phyloP scores from a whole-genome alignment of 2,888 invertebrate species.

The Epirrhoe alternata region DNA sequence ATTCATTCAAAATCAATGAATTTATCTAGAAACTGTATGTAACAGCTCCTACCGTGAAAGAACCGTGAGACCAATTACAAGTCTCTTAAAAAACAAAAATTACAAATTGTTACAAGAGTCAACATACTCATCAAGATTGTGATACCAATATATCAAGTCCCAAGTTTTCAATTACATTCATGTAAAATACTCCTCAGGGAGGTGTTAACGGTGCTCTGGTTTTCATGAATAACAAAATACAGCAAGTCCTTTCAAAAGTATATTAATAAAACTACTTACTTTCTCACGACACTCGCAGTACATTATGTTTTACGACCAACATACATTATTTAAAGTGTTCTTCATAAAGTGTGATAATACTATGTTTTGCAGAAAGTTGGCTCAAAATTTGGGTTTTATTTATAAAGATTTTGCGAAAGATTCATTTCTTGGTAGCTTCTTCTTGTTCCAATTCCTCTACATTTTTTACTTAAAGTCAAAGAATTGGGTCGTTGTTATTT shows the following conservation, averaged over 20 bases:
- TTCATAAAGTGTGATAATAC: conserved; percentile 29
- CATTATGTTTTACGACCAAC: conserved; percentile 31
- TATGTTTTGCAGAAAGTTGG: conserved; percentile 24
- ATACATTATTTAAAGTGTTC: conserved; percentile 35
- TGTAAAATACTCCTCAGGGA: conserved; percentile 20
- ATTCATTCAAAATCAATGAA: too few relatives aligned
- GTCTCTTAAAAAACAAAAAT: not conserved
- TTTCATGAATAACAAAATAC: conserved; percentile 33
- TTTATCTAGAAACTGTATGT: too few relatives aligned
- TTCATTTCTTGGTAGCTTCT: not conserved
- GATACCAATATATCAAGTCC: not conserved
- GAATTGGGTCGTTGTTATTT: too few relatives aligned
- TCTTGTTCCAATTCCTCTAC: not conserved
- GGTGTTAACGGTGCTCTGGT: conserved; percentile 22
- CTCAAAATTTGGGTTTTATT: conserved; percentile 19
- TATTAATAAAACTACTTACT: conserved; percentile 37
- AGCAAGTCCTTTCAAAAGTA: conserved; percentile 27
- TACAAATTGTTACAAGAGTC: not conserved
- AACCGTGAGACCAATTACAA: too few relatives aligned
- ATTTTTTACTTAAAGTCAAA: too few relatives aligned
- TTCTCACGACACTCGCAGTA: conserved; percentile 26
- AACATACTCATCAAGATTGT: too few relatives aligned
- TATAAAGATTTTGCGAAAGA: conserved; percentile 7
- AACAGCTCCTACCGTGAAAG: too few relatives aligned
- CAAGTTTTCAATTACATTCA: conserved; percentile 20